phyloP scores from a whole-genome alignment of 2,113 vertebrate species.

The Pseudois nayaur region DNA sequence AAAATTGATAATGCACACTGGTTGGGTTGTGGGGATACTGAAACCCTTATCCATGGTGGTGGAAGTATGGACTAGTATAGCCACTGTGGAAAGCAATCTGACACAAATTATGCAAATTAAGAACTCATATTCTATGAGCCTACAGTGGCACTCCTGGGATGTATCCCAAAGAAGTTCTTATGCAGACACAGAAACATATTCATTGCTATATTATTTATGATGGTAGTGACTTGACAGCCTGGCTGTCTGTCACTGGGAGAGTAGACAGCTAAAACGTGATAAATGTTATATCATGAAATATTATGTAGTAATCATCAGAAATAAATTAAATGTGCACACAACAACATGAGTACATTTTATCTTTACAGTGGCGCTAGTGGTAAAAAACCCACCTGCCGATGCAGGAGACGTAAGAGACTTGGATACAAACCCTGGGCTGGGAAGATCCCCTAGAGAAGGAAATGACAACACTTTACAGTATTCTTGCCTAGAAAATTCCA shows the following conservation, averaged over 20 bases:
- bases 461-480: background rate
- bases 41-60: background rate
- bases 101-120: background rate
- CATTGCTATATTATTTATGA: background rate
- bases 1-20: background rate
- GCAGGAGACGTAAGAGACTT: background rate
- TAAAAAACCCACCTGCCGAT: background rate
- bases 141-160: background rate
- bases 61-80: background rate
- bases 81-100: background rate
- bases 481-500: background rate
- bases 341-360: background rate
- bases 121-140: background rate
- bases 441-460: background rate
- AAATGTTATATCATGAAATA: background rate
- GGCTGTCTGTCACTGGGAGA: background rate
- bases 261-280: background rate
- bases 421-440: background rate
- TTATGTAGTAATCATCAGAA: background rate
- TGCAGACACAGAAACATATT: background rate
- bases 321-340: background rate
- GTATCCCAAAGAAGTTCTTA: background rate
- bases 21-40: background rate
- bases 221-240: background rate
- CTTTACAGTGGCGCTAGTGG: background rate